Evolutionary conservation across 2,113 vertebrate species (phyloP).

Genomic region (Nothocercus nigrocapillus): DNA sequence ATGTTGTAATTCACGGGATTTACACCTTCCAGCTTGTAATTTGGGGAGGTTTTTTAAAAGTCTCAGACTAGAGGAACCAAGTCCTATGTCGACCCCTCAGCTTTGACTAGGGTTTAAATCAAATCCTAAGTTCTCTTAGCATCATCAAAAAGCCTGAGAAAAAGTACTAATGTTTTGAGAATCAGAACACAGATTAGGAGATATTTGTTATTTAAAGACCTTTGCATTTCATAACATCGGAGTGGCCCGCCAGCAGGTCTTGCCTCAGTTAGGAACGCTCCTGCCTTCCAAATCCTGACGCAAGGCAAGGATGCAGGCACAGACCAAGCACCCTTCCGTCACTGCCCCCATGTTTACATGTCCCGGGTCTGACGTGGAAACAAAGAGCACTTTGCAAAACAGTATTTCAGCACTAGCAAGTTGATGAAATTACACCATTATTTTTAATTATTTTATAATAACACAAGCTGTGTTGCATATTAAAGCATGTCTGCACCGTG

Average conservation of each 20-base stretch:
- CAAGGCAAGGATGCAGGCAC: not conserved
- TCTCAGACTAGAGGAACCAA: not conserved
- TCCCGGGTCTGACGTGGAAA: not conserved
- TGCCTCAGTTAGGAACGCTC: not conserved
- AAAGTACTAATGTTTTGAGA: not conserved
- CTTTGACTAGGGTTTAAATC: not conserved
- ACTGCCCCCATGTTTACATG: not conserved
- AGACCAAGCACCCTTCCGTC: not conserved
- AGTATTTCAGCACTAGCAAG: not conserved
- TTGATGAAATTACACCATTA: not conserved
- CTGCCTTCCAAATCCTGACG: not conserved
- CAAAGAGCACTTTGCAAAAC: not conserved
- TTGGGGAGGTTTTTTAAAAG: not conserved
- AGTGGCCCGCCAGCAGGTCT: not conserved
- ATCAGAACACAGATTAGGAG: not conserved
- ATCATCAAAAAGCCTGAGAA: not conserved
- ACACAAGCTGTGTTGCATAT: not conserved
- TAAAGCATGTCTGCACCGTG: accelerated
- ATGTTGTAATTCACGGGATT: not conserved
- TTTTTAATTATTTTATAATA: not conserved
- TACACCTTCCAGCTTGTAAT: not conserved
- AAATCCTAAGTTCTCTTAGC: not conserved
- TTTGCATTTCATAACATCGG: not conserved
- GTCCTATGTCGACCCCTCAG: not conserved
- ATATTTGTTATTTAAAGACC: not conserved